Percentiles rank a stretch among this genome's conserved stretches.
phyloP scores from a whole-genome alignment of 2,113 vertebrate genomes.

The Muntiacus muntjak region DNA sequence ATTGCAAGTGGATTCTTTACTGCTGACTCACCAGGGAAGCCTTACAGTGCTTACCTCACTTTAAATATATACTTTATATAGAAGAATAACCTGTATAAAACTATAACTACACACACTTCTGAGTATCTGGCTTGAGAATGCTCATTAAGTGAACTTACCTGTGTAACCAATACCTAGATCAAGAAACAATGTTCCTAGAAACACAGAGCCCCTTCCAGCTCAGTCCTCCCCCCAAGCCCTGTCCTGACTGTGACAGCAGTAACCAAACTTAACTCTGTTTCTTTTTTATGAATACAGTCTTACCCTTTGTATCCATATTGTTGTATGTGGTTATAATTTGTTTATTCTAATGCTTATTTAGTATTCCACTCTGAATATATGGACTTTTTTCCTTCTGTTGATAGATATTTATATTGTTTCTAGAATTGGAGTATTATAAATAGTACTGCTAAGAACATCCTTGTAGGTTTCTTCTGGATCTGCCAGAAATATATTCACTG shows the following conservation, averaged over 20 bases:
- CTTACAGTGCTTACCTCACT: neutral
- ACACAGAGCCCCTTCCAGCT: neutral
- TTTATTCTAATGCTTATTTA: neutral
- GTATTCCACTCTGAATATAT: neutral
- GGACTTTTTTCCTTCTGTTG: neutral
- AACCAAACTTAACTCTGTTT: neutral
- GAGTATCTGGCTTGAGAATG: neutral
- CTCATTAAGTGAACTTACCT: neutral
- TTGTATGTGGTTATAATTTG: neutral
- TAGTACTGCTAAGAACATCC: neutral
- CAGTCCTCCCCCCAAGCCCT: neutral
- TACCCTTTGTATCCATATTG: neutral
- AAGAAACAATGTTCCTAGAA: neutral
- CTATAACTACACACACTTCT: neutral
- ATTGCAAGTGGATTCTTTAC: neutral
- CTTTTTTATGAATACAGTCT: neutral
- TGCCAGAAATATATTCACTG: neutral
- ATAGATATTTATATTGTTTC: neutral
- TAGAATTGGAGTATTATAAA: neutral
- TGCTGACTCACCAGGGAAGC: neutral
- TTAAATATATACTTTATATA: neutral
- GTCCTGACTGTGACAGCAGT: neutral
- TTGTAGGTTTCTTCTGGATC: neutral
- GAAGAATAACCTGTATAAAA: neutral
- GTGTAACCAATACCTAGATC: neutral